phyloP scores from a whole-genome alignment of 1,140 invertebrate genomes.

The Oryzaephilus surinamensis region DNA sequence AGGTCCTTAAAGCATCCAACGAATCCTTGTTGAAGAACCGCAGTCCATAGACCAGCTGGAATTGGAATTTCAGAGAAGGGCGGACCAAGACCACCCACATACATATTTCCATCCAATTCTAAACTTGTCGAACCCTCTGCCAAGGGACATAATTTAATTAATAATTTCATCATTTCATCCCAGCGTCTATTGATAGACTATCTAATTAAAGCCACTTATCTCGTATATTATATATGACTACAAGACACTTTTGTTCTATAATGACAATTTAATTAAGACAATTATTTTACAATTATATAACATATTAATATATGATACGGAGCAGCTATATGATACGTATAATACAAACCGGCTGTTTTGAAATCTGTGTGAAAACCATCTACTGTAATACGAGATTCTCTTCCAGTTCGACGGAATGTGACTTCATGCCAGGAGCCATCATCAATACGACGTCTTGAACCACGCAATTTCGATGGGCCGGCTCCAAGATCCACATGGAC shows the following conservation, averaged over 20 bases:
- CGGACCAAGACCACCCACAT: slow-evolving; percentile 76
- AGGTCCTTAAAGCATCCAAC: slow-evolving; percentile 93
- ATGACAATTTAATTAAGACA: no score
- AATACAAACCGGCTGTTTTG: slow-evolving; percentile 59
- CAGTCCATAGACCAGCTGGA: slow-evolving; percentile 85
- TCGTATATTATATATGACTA: no score
- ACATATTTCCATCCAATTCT: slow-evolving; percentile 81
- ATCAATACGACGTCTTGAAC: slow-evolving; percentile 70
- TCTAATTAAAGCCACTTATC: no score
- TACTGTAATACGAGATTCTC: slow-evolving; percentile 79
- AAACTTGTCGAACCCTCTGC: slow-evolving; percentile 74
- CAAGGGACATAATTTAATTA: no score
- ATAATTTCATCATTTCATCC: background rate
- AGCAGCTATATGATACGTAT: background rate
- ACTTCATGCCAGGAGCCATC: slow-evolving; percentile 90
- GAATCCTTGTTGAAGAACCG: slow-evolving; percentile 77
- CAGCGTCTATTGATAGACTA: no score
- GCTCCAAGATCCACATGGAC: slow-evolving; percentile 85
- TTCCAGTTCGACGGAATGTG: slow-evolving; percentile 62
- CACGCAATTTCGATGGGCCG: slow-evolving; percentile 75
- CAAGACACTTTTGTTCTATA: no score
- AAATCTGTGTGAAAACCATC: slow-evolving; percentile 86
- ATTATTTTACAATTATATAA: no score
- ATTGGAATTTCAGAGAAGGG: slow-evolving; percentile 61
- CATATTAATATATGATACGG: no score